Conservation (phyloP, 2,888 invertebrate genomes). For the Cantharis rufa region DNA sequence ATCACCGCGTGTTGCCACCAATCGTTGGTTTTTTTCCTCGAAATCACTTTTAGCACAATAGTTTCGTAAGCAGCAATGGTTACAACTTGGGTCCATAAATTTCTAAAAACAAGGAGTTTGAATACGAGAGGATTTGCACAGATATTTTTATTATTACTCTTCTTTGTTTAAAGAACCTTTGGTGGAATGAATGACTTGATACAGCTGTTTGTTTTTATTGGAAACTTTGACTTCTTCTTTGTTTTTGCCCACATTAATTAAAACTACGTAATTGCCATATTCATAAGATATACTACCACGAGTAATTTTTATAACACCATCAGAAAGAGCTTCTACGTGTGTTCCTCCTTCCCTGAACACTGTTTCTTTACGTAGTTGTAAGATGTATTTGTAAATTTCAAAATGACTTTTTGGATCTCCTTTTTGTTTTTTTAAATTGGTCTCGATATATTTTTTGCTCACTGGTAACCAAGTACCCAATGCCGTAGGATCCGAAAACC, state of each 20-base stretch:
- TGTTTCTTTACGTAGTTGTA: conserved; percentile 59
- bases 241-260: conserved; percentile 55
- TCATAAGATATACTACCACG: conserved; percentile 24
- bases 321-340: conserved; percentile 56
- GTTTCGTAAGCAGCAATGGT: neutral
- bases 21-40: conserved; percentile 50
- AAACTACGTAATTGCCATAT: conserved; percentile 23
- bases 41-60: neutral
- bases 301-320: conserved; percentile 29
- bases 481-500: conserved; percentile 54
- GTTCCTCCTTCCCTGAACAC: conserved; percentile 62
- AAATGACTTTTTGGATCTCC: conserved; percentile 60
- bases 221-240: neutral
- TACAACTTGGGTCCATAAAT: neutral
- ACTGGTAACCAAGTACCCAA: conserved; percentile 72
- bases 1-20: conserved; percentile 85
- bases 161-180: neutral
- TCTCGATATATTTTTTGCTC: conserved; percentile 60
- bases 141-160: neutral
- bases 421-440: conserved; percentile 64
- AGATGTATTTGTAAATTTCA: conserved; percentile 65
- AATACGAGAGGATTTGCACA: neutral
- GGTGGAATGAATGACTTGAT: neutral
- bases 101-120: neutral
- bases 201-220: neutral